These are phyloP conservation scores for Chloebia gouldiae DNA, from an alignment of 2,113 vertebrate species.

Conservation along the genomic window DNA sequence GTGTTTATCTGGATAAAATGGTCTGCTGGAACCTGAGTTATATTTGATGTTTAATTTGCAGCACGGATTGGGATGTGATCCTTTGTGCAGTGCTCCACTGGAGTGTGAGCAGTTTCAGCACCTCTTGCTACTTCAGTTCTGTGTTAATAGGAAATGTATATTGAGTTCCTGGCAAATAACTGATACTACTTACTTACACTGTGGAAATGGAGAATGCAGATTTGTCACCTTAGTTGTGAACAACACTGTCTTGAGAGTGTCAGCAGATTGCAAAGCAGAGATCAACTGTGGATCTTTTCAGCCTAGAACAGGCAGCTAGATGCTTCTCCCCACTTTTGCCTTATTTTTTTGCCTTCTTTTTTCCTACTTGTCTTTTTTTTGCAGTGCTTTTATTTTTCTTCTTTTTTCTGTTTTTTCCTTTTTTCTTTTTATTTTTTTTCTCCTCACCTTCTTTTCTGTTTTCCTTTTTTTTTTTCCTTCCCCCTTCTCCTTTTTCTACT, in stretches of 20 bases:
- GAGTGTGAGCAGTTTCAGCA: neutral
- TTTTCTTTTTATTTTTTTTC: accelerated
- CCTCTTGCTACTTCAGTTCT: neutral
- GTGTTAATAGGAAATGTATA: neutral
- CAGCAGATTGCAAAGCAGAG: neutral
- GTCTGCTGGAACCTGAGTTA: neutral
- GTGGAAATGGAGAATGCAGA: neutral
- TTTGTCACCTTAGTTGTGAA: neutral
- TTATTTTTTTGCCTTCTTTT: neutral
- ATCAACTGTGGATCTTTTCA: neutral
- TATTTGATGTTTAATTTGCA: neutral
- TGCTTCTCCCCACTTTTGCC: neutral
- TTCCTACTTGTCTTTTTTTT: neutral
- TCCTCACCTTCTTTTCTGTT: accelerated
- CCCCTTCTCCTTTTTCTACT: neutral
- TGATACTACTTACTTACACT: neutral
- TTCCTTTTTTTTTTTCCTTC: accelerated
- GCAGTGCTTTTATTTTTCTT: neutral
- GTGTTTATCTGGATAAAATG: neutral
- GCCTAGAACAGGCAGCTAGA: neutral
- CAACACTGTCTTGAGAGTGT: neutral
- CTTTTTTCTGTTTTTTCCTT: neutral
- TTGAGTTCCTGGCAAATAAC: neutral
- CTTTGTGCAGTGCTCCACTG: neutral
- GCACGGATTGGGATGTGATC: neutral